Conservation (phyloP, 2,797 vertebrate species). For the Argentina silus region DNA sequence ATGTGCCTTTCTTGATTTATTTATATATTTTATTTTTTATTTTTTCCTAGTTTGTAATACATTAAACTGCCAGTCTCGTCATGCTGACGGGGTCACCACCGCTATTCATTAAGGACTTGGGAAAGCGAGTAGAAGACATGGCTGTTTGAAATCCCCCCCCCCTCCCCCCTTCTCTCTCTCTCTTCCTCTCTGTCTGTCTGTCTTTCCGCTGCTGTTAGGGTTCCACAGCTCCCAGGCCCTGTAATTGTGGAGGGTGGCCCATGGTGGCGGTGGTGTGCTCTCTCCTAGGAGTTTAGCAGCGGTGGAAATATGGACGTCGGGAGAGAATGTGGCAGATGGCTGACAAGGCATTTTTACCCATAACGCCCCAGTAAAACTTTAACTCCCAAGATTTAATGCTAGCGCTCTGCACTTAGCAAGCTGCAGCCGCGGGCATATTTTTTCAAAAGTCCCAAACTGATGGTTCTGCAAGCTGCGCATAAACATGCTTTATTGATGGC, state of each 20-base stretch:
- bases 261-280: constrained; percentile 86
- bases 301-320: constrained; percentile 97
- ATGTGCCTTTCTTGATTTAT: constrained; percentile 69
- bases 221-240: constrained; percentile 4
- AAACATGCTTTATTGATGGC: constrained; percentile 99
- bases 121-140: constrained; percentile 79
- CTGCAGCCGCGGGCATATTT: constrained; percentile 95
- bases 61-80: constrained; percentile 84
- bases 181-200: background rate
- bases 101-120: constrained; percentile 85
- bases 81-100: constrained; percentile 83
- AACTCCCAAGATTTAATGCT: constrained; percentile 97
- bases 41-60: constrained; percentile 74
- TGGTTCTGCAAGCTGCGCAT: constrained; percentile 97
- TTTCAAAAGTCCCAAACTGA: constrained; percentile 96
- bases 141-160: constrained; percentile 64
- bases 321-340: constrained; percentile 99
- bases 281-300: constrained; percentile 86
- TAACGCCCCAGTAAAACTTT: constrained; percentile 99
- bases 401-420: constrained; percentile 95
- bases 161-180: background rate
- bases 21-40: constrained; percentile 51
- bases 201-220: constrained; percentile 24
- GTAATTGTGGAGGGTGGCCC: constrained; percentile 81
- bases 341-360: constrained; percentile 99